These are phyloP conservation scores for Eucriotettix oculatus DNA, from an alignment of 2,888 invertebrate species.

Conservation along the genomic window DNA sequence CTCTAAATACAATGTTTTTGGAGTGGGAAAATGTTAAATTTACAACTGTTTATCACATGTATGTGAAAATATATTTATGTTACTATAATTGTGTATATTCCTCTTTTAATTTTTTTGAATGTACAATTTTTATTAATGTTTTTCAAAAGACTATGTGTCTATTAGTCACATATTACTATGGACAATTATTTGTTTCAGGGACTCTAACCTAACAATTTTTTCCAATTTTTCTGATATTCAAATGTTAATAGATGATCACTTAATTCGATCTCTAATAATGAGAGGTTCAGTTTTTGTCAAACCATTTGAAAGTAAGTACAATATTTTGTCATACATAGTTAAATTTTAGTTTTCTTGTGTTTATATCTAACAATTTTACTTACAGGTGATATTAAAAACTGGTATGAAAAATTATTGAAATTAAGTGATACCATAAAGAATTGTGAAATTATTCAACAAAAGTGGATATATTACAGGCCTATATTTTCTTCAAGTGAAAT, in stretches of 20 bases:
- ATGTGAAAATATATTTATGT: too few species aligned
- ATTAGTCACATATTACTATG: too few species aligned
- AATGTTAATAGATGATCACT: conserved; percentile 64
- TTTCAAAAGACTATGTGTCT: too few species aligned
- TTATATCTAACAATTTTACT: neutral
- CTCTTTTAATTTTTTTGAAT: too few species aligned
- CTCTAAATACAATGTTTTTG: neutral
- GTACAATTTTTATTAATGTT: too few species aligned
- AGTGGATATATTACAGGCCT: conserved; percentile 73
- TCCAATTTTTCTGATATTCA: conserved; percentile 63
- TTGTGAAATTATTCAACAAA: conserved; percentile 72
- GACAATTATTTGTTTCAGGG: too few species aligned
- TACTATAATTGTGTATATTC: too few species aligned
- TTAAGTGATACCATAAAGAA: conserved; percentile 59
- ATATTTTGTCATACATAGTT: conserved; percentile 2
- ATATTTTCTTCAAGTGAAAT: conserved; percentile 80
- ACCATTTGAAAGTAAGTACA: conserved; percentile 50
- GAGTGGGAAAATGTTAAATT: neutral
- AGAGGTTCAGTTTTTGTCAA: conserved; percentile 74
- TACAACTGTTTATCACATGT: neutral
- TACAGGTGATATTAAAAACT: conserved; percentile 35
- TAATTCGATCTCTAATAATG: conserved; percentile 69
- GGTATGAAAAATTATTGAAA: conserved; percentile 57
- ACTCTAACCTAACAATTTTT: conserved; percentile 32
- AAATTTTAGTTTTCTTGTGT: neutral